Conservation (phyloP, 2,888 invertebrate genomes). For the Lochmaea capreae region DNA sequence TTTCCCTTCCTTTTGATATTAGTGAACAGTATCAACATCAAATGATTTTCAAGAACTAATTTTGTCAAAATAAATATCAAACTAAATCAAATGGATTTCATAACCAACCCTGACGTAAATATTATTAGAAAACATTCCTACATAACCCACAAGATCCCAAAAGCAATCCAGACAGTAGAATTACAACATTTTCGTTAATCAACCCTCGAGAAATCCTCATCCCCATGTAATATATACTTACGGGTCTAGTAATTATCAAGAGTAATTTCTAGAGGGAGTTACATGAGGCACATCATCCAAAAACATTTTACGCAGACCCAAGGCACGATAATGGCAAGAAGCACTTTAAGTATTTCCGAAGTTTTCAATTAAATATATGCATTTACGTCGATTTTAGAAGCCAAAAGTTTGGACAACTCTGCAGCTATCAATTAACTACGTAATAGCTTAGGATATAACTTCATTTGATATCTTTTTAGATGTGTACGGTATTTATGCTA, state of each 20-base stretch:
- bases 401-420: too few relatives aligned
- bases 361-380: constrained; percentile 34
- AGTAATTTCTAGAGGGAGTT: constrained; percentile 41
- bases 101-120: not conserved
- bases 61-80: not conserved
- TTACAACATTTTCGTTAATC: constrained; percentile 30
- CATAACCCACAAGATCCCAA: constrained; percentile 2
- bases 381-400: too few relatives aligned
- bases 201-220: constrained; percentile 20
- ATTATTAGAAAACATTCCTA: not conserved
- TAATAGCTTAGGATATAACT: too few relatives aligned
- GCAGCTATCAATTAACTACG: too few relatives aligned
- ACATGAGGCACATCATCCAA: constrained; percentile 41
- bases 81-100: not conserved
- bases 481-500: too few relatives aligned
- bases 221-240: constrained; percentile 29
- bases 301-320: constrained; percentile 35
- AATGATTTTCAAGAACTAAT: not conserved
- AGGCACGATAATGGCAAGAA: constrained; percentile 46
- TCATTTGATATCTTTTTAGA: too few relatives aligned
- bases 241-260: constrained; percentile 28
- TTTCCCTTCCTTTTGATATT: too few relatives aligned
- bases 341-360: constrained; percentile 45
- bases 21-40: too few relatives aligned
- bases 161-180: constrained; percentile 27